These are phyloP conservation scores for Engystomops pustulosus DNA, from an alignment of 2,113 vertebrate genomes.

Conservation along the genomic window DNA sequence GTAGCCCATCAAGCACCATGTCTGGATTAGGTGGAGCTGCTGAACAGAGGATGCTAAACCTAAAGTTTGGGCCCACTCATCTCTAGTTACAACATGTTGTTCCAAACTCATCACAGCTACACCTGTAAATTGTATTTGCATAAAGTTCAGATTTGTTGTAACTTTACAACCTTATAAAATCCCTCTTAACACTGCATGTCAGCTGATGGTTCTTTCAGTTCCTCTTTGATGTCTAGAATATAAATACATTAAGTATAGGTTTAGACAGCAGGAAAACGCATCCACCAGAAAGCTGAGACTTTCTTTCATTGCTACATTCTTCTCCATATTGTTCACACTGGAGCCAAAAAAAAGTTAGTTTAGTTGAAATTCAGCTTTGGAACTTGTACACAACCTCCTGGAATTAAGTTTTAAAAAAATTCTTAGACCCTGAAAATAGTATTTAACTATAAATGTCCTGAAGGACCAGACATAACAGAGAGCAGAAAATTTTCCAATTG, in stretches of 20 bases:
- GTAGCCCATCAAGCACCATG: too few species aligned
- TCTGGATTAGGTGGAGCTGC: too few species aligned
- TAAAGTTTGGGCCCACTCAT: too few species aligned
- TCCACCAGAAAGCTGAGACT: not conserved
- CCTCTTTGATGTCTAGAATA: not conserved
- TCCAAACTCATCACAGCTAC: not conserved
- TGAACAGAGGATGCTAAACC: too few species aligned
- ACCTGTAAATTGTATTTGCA: not conserved
- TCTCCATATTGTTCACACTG: not conserved
- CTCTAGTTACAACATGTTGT: too few species aligned
- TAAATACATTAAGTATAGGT: not conserved
- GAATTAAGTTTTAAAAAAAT: conserved; percentile 8
- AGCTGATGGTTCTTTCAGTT: not conserved
- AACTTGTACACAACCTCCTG: not conserved
- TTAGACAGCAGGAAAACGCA: not conserved
- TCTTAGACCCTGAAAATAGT: conserved; percentile 9
- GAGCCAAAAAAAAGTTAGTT: not conserved
- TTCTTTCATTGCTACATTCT: not conserved
- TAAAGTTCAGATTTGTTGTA: not conserved
- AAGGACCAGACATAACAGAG: conserved; percentile 32
- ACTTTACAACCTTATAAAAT: too few species aligned
- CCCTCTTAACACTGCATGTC: not conserved
- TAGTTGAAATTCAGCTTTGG: not conserved
- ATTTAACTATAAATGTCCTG: conserved; percentile 12
- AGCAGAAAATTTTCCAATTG: conserved; percentile 32